Evolutionary conservation across 2,113 vertebrate species (phyloP), one percentile per base, ranked within the genome.

Genomic region (Camelus bactrianus): DNA sequence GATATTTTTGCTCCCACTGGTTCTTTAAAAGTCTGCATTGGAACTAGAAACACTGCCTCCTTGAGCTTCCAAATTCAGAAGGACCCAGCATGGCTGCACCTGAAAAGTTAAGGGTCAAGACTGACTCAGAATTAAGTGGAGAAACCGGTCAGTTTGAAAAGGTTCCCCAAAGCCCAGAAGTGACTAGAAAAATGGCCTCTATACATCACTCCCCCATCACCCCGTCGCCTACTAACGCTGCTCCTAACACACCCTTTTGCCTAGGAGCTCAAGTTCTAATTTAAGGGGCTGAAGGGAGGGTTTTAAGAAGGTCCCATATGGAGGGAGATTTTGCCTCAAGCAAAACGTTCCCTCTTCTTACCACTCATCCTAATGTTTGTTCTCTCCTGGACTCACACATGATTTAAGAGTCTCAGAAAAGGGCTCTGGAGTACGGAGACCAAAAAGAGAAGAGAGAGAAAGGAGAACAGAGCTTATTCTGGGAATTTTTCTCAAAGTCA

Each of bases 371-470:
- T 82, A 56, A 81, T 67, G 73, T 28, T 72, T 64, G 14, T 76
- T 52, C 30, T 58, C 46, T 80, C 48, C 42, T 0, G 8, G 30
- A 28, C 10, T 67, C 50, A 65, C 22, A 52, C 6, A 56, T 19
- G 28, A 92, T 48, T 72, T 92, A 81, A 35, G 35, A 65, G 67
- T 62, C 54, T 91, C 77, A 70, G n/a, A 46, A 93, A 65, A 82
- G 48, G 22, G 12, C 38, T 24, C 32, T 42, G 8, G 11, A 54
- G 15, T 38, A 62, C 89, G 17, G 6, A 19, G 58, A 62, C n/a
- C 20, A 62, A 85, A 50, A 60, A 4, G 19, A 58, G 32, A 76
- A 75, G 24, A 28, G 14, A 58, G 87, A 9, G 30, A 32, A 26
- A 60, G 6, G 42, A 1, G 2, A 9, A 48, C 26, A 26, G 19